These are phyloP conservation scores for Melanotaenia maccullochi DNA, from an alignment of 2,797 vertebrate species.

Conservation along the genomic window DNA sequence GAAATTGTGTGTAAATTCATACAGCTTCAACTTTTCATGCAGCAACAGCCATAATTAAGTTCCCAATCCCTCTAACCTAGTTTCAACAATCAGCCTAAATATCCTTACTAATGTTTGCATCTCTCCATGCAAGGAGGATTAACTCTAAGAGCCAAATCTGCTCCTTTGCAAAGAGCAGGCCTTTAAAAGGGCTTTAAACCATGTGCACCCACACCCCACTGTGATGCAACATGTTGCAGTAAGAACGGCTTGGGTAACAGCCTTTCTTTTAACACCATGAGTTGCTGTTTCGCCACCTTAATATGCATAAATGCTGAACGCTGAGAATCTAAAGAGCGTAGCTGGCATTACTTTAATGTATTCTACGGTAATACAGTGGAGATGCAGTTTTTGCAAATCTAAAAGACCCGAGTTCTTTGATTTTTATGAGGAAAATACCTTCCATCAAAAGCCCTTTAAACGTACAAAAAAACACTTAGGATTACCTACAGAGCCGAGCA, in stretches of 20 bases:
- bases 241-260: conserved; percentile 74
- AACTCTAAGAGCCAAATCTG: conserved; percentile 73
- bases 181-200: conserved; percentile 74
- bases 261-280: conserved; percentile 70
- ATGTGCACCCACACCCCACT: conserved; percentile 71
- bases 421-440: conserved; percentile 67
- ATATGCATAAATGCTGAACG: conserved; percentile 80
- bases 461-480: conserved; percentile 45
- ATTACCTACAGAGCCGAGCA: conserved; percentile 37
- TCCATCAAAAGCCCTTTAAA: conserved; percentile 55
- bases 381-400: conserved; percentile 68
- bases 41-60: conserved; percentile 58
- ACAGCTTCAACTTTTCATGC: conserved; percentile 47
- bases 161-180: conserved; percentile 73
- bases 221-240: conserved; percentile 82
- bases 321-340: conserved; percentile 66
- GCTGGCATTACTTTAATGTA: conserved; percentile 72
- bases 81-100: conserved; percentile 73
- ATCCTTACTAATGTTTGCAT: conserved; percentile 74
- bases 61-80: conserved; percentile 69
- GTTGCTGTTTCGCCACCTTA: conserved; percentile 74
- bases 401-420: conserved; percentile 55
- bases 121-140: conserved; percentile 74
- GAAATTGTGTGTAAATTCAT: conserved; percentile 11
- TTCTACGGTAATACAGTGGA: conserved; percentile 72